These are phyloP conservation scores for Phylloscopus whistleri DNA, from an alignment of 2,113 vertebrate species.

Conservation along the genomic window DNA sequence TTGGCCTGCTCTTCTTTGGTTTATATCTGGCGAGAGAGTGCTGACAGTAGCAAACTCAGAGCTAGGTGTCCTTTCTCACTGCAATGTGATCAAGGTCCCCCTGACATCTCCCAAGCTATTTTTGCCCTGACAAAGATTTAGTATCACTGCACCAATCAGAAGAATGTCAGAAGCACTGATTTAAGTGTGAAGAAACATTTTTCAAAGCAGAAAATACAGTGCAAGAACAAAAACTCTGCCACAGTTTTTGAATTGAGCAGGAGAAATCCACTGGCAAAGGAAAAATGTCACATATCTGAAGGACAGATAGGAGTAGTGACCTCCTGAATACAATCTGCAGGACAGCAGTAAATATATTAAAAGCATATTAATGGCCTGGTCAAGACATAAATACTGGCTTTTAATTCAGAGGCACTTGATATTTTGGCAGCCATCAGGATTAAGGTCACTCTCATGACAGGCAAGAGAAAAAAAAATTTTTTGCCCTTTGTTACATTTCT, in stretches of 20 bases:
- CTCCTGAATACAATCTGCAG: not conserved
- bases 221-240: not conserved
- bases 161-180: not conserved
- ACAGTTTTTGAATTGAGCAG: not conserved
- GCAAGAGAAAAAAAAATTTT: not conserved
- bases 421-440: not conserved
- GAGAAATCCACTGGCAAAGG: not conserved
- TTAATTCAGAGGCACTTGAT: not conserved
- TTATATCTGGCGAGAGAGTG: not conserved
- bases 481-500: not conserved
- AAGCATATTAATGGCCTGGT: not conserved
- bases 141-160: not conserved
- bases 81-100: not conserved
- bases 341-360: not conserved
- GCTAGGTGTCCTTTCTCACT: not conserved
- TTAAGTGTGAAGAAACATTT: not conserved
- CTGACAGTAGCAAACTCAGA: not conserved
- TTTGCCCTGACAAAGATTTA: not conserved
- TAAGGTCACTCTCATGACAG: not conserved
- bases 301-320: not conserved
- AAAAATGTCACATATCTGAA: not conserved
- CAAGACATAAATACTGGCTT: not conserved
- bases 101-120: not conserved
- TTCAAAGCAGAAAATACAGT: not conserved
- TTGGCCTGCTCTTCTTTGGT: not conserved